Conservation (phyloP, 2,797 vertebrate species). For the Hipposideros larvatus region DNA sequence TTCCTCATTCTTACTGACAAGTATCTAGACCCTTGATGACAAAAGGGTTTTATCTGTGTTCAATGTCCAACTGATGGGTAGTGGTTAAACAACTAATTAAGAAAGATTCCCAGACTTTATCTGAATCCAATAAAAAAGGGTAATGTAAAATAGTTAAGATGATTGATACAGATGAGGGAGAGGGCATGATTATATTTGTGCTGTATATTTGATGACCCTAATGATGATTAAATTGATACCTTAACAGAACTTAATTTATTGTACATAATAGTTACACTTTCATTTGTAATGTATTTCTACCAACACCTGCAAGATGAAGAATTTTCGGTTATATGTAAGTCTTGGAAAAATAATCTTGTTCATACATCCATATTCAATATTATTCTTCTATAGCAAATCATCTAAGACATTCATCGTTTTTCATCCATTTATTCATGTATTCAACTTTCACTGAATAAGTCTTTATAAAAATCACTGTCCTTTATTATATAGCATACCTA, state of each 20-base stretch:
- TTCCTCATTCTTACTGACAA: background rate
- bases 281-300: conserved; percentile 10
- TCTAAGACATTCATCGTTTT: background rate
- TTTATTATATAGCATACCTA: background rate
- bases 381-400: background rate
- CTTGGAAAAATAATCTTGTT: conserved; percentile 46
- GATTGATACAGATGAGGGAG: background rate
- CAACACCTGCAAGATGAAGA: background rate
- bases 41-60: background rate
- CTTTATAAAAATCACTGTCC: background rate
- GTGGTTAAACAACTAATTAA: background rate
- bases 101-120: conserved; percentile 36
- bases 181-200: background rate
- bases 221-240: background rate
- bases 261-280: background rate
- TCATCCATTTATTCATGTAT: background rate
- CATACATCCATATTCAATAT: background rate
- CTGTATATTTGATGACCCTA: background rate
- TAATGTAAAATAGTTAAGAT: background rate
- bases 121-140: background rate
- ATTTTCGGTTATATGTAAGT: background rate
- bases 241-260: background rate
- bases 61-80: background rate
- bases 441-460: background rate
- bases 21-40: background rate